phyloP scores from a whole-genome alignment of 2,888 invertebrate genomes.

The Papilio demoleus region DNA sequence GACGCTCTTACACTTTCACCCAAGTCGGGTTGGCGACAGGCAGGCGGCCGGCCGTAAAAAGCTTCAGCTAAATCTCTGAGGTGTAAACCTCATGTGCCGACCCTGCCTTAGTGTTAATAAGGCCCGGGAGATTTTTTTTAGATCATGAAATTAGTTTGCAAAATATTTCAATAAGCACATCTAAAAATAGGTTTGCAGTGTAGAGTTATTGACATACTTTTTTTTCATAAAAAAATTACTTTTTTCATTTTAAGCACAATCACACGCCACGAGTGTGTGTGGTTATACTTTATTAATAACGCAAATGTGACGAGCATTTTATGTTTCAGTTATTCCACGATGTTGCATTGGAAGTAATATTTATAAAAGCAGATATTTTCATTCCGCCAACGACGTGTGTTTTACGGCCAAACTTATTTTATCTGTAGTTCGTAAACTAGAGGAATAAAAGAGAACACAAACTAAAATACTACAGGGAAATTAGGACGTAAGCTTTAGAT shows the following conservation, averaged over 20 bases:
- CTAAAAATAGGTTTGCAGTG: neutral
- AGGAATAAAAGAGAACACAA: slow-evolving; percentile 10
- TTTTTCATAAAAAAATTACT: neutral
- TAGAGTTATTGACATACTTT: slow-evolving; percentile 12
- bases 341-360: slow-evolving; percentile 21
- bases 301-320: slow-evolving; percentile 30
- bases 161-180: neutral
- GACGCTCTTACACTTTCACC: too few species aligned
- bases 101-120: too few species aligned
- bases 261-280: neutral
- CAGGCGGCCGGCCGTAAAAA: too few species aligned
- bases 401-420: slow-evolving; percentile 23
- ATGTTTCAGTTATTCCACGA: slow-evolving; percentile 23
- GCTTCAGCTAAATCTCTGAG: too few species aligned
- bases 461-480: slow-evolving; percentile 25
- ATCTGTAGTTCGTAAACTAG: slow-evolving; percentile 28
- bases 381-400: neutral
- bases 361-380: slow-evolving; percentile 30
- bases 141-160: too few species aligned
- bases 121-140: too few species aligned
- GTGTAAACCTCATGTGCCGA: too few species aligned
- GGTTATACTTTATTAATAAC: neutral
- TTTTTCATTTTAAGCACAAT: slow-evolving; percentile 4
- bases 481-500: slow-evolving; percentile 4
- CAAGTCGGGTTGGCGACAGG: too few species aligned